Conservation (phyloP, 1,140 invertebrate species). For the Ylistrum balloti region DNA sequence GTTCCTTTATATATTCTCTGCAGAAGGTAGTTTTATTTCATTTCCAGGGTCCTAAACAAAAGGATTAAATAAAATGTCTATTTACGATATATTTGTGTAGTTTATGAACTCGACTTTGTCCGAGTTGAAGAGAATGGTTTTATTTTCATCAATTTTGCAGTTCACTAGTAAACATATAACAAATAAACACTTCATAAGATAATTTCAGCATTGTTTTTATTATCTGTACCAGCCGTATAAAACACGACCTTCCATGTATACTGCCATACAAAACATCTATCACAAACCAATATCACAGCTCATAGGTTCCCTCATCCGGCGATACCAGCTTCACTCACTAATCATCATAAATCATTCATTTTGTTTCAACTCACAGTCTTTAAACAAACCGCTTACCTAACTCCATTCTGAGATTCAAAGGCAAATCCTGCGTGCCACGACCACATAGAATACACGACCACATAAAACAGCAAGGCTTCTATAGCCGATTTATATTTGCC, state of each 20-base stretch:
- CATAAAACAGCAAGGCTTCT: not conserved
- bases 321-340: not conserved
- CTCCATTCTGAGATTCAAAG: not conserved
- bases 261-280: not conserved
- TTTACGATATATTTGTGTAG: too few species aligned
- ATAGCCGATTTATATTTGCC: not conserved
- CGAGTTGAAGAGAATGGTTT: too few species aligned
- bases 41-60: too few species aligned
- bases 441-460: not conserved
- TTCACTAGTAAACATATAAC: not conserved
- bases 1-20: too few species aligned
- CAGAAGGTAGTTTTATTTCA: too few species aligned
- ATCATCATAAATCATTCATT: not conserved
- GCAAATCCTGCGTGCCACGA: not conserved
- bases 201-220: not conserved
- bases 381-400: not conserved
- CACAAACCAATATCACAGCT: constrained; percentile 3
- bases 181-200: not conserved
- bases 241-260: not conserved
- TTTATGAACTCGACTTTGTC: too few species aligned
- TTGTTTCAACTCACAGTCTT: not conserved
- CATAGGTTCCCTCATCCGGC: not conserved
- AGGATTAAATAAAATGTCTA: too few species aligned
- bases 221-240: not conserved
- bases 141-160: too few species aligned